Conservation (phyloP, 1,140 invertebrate genomes). For the Popillia japonica region DNA sequence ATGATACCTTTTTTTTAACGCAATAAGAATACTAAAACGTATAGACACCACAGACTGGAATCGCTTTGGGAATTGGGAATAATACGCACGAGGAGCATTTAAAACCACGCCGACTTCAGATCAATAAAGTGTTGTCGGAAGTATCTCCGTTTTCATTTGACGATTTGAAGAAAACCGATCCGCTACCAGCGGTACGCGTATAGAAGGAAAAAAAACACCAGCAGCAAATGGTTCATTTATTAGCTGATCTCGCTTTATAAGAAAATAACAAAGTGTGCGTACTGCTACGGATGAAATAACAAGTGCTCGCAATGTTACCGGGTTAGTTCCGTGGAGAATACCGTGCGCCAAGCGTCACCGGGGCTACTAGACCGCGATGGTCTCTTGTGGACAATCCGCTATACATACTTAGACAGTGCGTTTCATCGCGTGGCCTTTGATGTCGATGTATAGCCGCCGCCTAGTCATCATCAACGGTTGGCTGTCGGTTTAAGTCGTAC, state of each 20-base stretch:
- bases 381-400: slow-evolving; percentile 34
- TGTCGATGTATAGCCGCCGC: too few species aligned
- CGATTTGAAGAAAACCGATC: slow-evolving; percentile 27
- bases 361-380: too few species aligned
- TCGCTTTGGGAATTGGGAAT: not conserved
- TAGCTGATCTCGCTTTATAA: not conserved
- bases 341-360: not conserved
- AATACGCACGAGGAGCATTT: not conserved
- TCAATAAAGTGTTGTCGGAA: slow-evolving; percentile 38
- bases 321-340: slow-evolving; percentile 29
- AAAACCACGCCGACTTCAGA: too few species aligned
- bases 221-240: slow-evolving; percentile 37
- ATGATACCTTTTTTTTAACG: not conserved
- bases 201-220: slow-evolving; percentile 23
- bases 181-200: too few species aligned
- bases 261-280: not conserved
- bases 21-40: not conserved
- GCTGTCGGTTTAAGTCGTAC: too few species aligned
- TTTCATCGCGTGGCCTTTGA: too few species aligned
- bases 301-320: not conserved
- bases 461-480: too few species aligned
- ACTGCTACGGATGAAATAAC: not conserved
- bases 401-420: too few species aligned
- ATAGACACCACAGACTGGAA: too few species aligned
- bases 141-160: slow-evolving; percentile 24